Evolutionary conservation across 2,888 invertebrate genomes (phyloP), one percentile per base, ranked within the genome.

Genomic region (Boloria euphrosyne): DNA sequence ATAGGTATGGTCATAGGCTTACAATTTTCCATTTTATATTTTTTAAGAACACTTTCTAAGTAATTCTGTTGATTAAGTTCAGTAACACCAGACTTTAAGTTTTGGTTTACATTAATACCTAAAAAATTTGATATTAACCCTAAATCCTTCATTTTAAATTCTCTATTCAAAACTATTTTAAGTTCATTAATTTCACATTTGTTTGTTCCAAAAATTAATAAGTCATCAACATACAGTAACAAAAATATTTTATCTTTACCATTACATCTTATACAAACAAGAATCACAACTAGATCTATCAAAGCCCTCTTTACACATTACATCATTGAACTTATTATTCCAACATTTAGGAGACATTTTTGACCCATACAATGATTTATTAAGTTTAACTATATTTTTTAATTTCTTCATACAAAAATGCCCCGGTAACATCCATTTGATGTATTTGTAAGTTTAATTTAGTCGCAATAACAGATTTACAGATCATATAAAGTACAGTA

Each of bases 1-100:
- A 73, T 68, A 62, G 71, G 71, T 2, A 69, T 73, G n/a, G 18
- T 52, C 17, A 71, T 68, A 18, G 13, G 18, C 50, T 73, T 73
- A 70, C 71, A 73, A 53, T 72, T 53, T 27, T 70, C 14, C 73
- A 72, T 72, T 55, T 74, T 50, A 60, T 71, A 71, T 69, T 59
- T 68, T 66, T 69, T 50, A 44, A 74, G 61, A 10, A 71, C 58
- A 69, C 63, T 67, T 65, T 66, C 61, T 13, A 71, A 38, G 59
- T 73, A 73, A 13, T 59, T 31, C 49, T 58, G 66, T 61, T 72
- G 71, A 61, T 52, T 31, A 22, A 73, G 53, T 65, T 65, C 65
- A 22, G 68, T 73, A 13, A 10, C 13, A 16, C 65, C 10, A 27
- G 13, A 50, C 17, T 62, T 47, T 16, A 53, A 13, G 14, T 10